Evolutionary conservation across 2,888 invertebrate genomes (phyloP).

Genomic region (Amorpha juglandis): DNA sequence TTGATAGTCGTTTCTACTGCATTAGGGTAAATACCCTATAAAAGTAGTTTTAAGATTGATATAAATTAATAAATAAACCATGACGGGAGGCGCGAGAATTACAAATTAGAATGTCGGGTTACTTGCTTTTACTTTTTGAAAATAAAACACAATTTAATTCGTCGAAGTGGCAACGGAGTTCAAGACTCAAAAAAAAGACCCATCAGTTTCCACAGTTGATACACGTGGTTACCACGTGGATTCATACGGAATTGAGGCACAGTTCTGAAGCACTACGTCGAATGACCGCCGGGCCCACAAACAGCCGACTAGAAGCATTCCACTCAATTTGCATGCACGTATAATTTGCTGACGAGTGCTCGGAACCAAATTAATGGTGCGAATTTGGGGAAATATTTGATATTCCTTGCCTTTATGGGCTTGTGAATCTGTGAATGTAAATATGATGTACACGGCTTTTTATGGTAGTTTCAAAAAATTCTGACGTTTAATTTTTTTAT

Average conservation of each 20-base stretch:
- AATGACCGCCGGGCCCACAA: not conserved
- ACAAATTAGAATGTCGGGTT: no score
- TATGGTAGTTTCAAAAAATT: not conserved
- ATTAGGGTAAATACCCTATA: no score
- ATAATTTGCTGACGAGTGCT: constrained; percentile 13
- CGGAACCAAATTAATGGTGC: constrained; percentile 12
- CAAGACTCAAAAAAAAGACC: not conserved
- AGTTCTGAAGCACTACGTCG: not conserved
- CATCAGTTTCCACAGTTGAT: not conserved
- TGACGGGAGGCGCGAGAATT: no score
- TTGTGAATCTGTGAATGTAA: not conserved
- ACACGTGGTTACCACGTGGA: not conserved
- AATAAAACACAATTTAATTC: no score
- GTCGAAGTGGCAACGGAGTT: no score
- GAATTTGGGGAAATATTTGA: constrained; percentile 13
- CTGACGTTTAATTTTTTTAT: not conserved
- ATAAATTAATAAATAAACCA: no score
- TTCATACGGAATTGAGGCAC: not conserved
- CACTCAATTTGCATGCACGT: constrained; percentile 14
- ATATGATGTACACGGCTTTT: not conserved
- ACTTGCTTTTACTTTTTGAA: no score
- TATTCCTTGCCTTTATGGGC: not conserved
- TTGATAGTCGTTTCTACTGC: no score
- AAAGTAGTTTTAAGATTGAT: no score
- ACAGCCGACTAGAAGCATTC: not conserved